Conservation (phyloP, 2,888 invertebrate genomes). For the Phortica magna region DNA sequence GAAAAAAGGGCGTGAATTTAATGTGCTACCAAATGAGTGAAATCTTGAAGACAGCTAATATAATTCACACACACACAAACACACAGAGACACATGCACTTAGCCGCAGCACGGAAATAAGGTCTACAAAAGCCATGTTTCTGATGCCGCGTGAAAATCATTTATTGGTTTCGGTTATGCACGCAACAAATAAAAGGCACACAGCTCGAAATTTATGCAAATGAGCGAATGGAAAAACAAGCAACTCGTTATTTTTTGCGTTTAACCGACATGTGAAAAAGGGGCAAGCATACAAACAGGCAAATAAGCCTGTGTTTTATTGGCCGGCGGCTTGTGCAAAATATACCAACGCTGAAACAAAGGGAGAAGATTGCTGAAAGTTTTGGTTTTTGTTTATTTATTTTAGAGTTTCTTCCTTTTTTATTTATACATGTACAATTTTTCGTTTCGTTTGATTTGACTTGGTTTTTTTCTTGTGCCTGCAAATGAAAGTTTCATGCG, state of each 20-base stretch:
- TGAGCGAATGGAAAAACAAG: constrained; percentile 8
- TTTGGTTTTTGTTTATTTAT: background rate
- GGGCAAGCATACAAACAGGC: background rate
- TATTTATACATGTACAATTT: no score
- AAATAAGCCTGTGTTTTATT: background rate
- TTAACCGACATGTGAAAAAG: background rate
- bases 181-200: background rate
- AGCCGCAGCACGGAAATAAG: background rate
- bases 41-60: background rate
- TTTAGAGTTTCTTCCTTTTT: background rate
- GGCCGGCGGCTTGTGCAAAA: background rate
- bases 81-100: background rate
- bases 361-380: background rate
- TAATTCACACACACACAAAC: background rate
- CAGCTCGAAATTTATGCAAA: constrained; percentile 20
- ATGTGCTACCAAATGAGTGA: background rate
- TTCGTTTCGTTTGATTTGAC: no score
- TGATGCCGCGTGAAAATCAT: constrained; percentile 14
- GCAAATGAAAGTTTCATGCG: no score
- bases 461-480: no score
- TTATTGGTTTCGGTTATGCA: constrained; percentile 17
- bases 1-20: background rate
- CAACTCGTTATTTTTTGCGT: background rate
- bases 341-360: background rate
- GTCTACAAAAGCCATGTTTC: background rate